Conservation (phyloP, 2,888 invertebrate species). For the Serrognathus titanus region DNA sequence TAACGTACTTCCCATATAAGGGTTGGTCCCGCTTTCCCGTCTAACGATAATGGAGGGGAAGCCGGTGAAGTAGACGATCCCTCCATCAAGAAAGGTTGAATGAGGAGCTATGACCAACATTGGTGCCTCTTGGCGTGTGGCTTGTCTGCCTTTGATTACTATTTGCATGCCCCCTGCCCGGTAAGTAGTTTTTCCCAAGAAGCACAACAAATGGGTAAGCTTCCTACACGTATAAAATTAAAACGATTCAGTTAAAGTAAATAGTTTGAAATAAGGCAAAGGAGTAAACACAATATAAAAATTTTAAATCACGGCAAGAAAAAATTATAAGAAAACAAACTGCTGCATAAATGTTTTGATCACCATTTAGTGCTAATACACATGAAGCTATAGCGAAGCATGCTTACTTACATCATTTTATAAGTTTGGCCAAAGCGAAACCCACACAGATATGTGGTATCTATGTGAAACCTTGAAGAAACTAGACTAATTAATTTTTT, state of each 20-base stretch:
- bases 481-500: too few relatives aligned
- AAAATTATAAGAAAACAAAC: conserved; percentile 3
- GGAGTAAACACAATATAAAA: background rate
- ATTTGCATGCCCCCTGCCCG: conserved; percentile 76
- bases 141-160: conserved; percentile 72
- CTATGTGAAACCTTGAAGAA: too few relatives aligned
- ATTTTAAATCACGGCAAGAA: background rate
- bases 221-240: conserved; percentile 24
- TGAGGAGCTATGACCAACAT: conserved; percentile 86
- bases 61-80: conserved; percentile 77
- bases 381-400: too few relatives aligned
- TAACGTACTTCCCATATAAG: conserved; percentile 83
- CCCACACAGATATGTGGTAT: too few relatives aligned
- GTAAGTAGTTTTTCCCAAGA: conserved; percentile 71
- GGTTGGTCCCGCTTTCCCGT: conserved; percentile 73
- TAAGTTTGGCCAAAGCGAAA: too few relatives aligned
- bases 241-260: background rate
- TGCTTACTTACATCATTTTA: too few relatives aligned
- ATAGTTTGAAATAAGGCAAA: background rate
- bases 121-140: conserved; percentile 73
- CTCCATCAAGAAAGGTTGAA: conserved; percentile 84
- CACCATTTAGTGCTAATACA: conserved; percentile 9
- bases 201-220: conserved; percentile 54
- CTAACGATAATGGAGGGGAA: conserved; percentile 83
- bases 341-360: conserved; percentile 23